Evolutionary conservation across 2,888 invertebrate genomes (phyloP).

Genomic region (Morinoia aosen): DNA sequence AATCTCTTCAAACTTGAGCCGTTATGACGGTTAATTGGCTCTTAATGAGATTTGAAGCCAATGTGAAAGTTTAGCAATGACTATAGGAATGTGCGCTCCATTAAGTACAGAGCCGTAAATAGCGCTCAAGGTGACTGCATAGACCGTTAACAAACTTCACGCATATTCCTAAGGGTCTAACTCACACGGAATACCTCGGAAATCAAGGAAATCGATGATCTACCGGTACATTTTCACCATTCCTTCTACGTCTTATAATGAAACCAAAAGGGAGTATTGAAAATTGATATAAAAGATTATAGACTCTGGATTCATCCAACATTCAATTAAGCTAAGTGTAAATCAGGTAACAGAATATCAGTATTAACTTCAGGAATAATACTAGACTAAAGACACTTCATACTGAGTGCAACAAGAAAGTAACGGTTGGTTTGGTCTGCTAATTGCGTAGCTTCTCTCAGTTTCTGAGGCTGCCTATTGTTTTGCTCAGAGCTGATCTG

Average conservation of each 20-base stretch:
- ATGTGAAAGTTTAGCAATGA: slow-evolving; percentile 17
- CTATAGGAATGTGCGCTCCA: neutral
- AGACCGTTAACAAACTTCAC: neutral
- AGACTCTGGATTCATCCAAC: too few species aligned
- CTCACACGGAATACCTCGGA: neutral
- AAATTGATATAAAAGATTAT: too few species aligned
- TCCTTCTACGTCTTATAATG: neutral
- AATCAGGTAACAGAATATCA: too few species aligned
- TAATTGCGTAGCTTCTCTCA: too few species aligned
- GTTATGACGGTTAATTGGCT: slow-evolving; percentile 17
- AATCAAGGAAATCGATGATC: neutral
- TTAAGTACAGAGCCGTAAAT: neutral
- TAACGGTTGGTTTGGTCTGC: too few species aligned
- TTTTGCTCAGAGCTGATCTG: too few species aligned
- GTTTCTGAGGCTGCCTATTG: too few species aligned
- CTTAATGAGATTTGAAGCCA: slow-evolving; percentile 12
- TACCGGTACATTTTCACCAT: neutral
- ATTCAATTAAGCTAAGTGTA: too few species aligned
- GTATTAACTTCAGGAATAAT: too few species aligned
- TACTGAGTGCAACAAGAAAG: too few species aligned
- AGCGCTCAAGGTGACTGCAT: neutral
- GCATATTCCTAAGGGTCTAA: neutral
- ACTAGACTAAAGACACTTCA: too few species aligned
- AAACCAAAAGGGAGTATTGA: too few species aligned
- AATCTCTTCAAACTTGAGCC: neutral